phyloP scores from a whole-genome alignment of 1,140 invertebrate species.

The Aphidius gifuensis region DNA sequence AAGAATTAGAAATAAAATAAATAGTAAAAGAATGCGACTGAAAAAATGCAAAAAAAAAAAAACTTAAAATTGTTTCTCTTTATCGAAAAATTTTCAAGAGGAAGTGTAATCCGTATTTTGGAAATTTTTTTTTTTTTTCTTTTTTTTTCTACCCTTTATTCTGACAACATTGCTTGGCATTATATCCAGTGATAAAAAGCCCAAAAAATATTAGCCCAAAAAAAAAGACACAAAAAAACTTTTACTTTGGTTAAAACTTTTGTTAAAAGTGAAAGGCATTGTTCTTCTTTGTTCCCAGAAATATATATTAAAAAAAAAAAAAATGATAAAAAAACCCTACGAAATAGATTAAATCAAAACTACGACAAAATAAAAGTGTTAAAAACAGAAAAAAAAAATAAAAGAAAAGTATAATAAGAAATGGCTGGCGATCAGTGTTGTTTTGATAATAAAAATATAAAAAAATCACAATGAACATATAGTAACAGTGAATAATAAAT shows the following conservation, averaged over 20 bases:
- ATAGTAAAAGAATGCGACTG: too few relatives aligned
- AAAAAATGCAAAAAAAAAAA: background rate
- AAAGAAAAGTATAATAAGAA: too few relatives aligned
- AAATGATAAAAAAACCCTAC: too few relatives aligned
- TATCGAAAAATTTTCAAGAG: slow-evolving; percentile 16
- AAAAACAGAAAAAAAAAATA: too few relatives aligned
- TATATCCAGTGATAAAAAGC: background rate
- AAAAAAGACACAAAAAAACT: slow-evolving; percentile 15
- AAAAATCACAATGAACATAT: too few relatives aligned
- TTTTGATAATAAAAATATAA: too few relatives aligned
- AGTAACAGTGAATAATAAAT: too few relatives aligned
- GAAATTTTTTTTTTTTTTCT: slow-evolving; percentile 3
- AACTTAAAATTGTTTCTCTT: slow-evolving; percentile 10
- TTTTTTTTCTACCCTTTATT: background rate
- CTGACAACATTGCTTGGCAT: background rate
- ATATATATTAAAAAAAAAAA: background rate
- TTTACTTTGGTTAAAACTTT: background rate
- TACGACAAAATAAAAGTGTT: too few relatives aligned
- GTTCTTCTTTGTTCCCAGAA: background rate
- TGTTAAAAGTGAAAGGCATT: background rate
- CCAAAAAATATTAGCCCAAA: background rate
- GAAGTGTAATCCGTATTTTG: slow-evolving; percentile 1
- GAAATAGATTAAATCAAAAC: too few relatives aligned
- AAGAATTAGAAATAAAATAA: too few relatives aligned
- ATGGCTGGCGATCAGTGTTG: too few relatives aligned